Evolutionary conservation across 2,113 vertebrate species (phyloP).

Genomic region (Gila orcuttii): DNA sequence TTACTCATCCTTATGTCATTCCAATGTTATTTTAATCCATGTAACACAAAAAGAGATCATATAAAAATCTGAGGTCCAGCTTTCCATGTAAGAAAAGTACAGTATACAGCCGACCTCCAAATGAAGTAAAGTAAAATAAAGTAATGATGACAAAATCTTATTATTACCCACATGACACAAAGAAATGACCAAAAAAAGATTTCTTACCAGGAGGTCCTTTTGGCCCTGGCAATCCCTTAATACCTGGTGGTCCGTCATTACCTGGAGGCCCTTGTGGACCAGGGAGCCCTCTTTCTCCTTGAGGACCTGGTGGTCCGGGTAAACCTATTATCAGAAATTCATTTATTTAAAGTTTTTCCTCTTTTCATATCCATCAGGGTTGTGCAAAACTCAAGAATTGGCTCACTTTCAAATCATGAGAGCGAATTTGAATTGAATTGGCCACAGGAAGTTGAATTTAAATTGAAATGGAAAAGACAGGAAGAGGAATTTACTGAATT

Average conservation of each 20-base stretch:
- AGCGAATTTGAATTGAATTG: neutral
- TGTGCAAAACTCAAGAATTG: neutral
- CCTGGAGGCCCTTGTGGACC: constrained; percentile 78
- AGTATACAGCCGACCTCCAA: neutral
- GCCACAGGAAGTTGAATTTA: too few relatives aligned
- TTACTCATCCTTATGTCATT: neutral
- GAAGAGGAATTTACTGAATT: neutral
- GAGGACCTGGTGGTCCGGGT: constrained; percentile 80
- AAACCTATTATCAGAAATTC: constrained; percentile 62
- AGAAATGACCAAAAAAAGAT: neutral
- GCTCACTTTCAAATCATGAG: too few relatives aligned
- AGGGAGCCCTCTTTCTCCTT: constrained; percentile 75
- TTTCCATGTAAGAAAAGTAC: neutral
- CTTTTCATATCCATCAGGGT: constrained; percentile 6
- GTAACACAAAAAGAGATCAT: neutral
- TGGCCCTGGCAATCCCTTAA: constrained; percentile 72
- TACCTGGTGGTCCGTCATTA: constrained; percentile 77
- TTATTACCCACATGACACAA: neutral
- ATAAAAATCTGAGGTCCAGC: neutral
- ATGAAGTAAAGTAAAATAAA: neutral
- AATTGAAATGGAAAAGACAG: neutral
- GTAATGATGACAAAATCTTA: neutral
- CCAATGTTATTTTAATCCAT: neutral
- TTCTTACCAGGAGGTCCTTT: constrained; percentile 81
- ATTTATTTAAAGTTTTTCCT: neutral